phyloP scores from a whole-genome alignment of 2,888 invertebrate species.

The Beris morrisii region DNA sequence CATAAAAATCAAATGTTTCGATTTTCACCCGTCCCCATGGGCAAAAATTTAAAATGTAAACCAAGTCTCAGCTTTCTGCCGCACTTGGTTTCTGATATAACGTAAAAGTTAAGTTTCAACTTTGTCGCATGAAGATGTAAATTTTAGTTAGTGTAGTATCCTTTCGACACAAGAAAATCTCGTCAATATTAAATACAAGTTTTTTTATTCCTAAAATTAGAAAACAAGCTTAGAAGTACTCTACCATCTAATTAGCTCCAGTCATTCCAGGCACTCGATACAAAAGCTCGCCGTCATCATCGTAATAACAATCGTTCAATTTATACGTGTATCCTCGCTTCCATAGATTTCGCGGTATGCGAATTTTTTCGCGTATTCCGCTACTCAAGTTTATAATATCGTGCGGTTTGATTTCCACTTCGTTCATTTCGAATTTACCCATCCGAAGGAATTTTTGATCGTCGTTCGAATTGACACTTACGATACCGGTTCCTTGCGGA shows the following conservation, averaged over 20 bases:
- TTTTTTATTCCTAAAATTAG: too few relatives aligned
- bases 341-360: constrained; percentile 68
- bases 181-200: too few relatives aligned
- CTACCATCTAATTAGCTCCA: constrained; percentile 30
- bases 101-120: too few relatives aligned
- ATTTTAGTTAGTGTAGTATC: too few relatives aligned
- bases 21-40: too few relatives aligned
- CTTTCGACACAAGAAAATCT: too few relatives aligned
- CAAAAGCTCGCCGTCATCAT: constrained; percentile 76
- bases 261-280: constrained; percentile 76
- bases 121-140: too few relatives aligned
- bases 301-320: constrained; percentile 78
- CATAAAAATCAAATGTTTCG: too few relatives aligned
- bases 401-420: constrained; percentile 49
- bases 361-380: constrained; percentile 60
- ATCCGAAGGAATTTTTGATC: constrained; percentile 1
- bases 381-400: constrained; percentile 43
- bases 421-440: constrained; percentile 48
- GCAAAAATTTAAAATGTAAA: too few relatives aligned
- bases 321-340: constrained; percentile 70
- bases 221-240: too few relatives aligned
- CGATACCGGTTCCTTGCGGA: constrained; percentile 16
- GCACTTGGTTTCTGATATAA: too few relatives aligned
- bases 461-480: not conserved
- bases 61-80: too few relatives aligned